These are phyloP conservation scores for Dryobotodes eremita DNA, from an alignment of 2,888 invertebrate genomes.

Conservation along the genomic window DNA sequence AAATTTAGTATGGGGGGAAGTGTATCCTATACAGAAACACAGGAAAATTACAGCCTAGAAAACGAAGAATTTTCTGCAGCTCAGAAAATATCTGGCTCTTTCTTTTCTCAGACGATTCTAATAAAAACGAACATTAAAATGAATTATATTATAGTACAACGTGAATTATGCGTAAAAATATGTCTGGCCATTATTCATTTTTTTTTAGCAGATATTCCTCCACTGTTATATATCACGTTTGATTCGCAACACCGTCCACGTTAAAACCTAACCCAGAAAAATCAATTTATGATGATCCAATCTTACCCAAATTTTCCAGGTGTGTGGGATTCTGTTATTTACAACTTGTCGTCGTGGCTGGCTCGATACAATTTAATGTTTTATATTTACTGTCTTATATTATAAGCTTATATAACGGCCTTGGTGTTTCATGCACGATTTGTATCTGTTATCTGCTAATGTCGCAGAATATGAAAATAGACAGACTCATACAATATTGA, in stretches of 20 bases:
- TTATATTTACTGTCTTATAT: slow-evolving; percentile 45
- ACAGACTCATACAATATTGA: slow-evolving; percentile 52
- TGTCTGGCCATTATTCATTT: slow-evolving; percentile 19
- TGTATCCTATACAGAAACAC: slow-evolving; percentile 23
- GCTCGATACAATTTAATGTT: slow-evolving; percentile 44
- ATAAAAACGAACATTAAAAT: slow-evolving; percentile 45
- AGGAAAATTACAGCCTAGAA: slow-evolving; percentile 23
- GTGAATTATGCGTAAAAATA: slow-evolving; percentile 36
- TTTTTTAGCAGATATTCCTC: slow-evolving; percentile 20
- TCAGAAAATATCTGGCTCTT: not conserved
- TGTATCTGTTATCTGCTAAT: slow-evolving; percentile 58
- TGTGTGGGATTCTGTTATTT: slow-evolving; percentile 58
- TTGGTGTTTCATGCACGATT: slow-evolving; percentile 50
- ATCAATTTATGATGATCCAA: slow-evolving; percentile 54
- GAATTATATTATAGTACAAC: slow-evolving; percentile 19
- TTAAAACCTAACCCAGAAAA: slow-evolving; percentile 40
- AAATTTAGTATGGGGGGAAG: slow-evolving; percentile 29
- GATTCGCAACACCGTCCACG: slow-evolving; percentile 23
- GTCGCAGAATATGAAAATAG: slow-evolving; percentile 62
- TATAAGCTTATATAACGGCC: slow-evolving; percentile 52
- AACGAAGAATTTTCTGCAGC: slow-evolving; percentile 1
- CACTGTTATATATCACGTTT: slow-evolving; percentile 18
- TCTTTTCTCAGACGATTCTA: slow-evolving; percentile 10
- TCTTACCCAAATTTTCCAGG: slow-evolving; percentile 53
- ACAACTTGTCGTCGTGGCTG: slow-evolving; percentile 44